Evolutionary conservation across 2,888 invertebrate genomes (phyloP).

Genomic region (Leptopilina syphax): DNA sequence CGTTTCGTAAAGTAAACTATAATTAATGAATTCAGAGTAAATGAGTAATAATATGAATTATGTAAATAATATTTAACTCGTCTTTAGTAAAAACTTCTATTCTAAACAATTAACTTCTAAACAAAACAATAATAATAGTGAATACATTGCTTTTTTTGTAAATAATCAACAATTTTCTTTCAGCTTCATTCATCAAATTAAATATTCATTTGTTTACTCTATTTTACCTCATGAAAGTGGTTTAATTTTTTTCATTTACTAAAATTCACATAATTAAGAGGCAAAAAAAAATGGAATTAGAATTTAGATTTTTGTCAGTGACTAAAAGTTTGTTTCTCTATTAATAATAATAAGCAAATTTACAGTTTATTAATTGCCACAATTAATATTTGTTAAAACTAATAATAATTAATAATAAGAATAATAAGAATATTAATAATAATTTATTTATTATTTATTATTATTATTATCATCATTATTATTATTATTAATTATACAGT

Average conservation of each 20-base stretch:
- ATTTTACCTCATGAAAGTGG: neutral
- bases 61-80: too few relatives aligned
- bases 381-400: too few relatives aligned
- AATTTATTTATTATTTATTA: too few relatives aligned
- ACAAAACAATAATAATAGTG: too few relatives aligned
- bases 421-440: too few relatives aligned
- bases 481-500: too few relatives aligned
- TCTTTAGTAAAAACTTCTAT: too few relatives aligned
- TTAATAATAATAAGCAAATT: conserved; percentile 15
- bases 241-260: neutral
- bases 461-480: too few relatives aligned
- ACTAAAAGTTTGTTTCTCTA: conserved; percentile 14
- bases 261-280: neutral
- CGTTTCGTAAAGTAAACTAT: too few relatives aligned
- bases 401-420: neutral
- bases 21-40: too few relatives aligned
- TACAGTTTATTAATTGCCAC: neutral
- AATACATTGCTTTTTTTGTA: neutral
- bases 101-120: neutral
- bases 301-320: neutral
- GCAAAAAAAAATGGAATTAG: neutral
- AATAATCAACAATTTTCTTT: conserved; percentile 2
- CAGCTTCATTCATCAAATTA: neutral
- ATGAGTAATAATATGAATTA: too few relatives aligned
- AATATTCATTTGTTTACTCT: neutral